These are phyloP conservation scores for Pollimyrus isidori DNA, from an alignment of 2,113 vertebrate species.

Conservation along the genomic window DNA sequence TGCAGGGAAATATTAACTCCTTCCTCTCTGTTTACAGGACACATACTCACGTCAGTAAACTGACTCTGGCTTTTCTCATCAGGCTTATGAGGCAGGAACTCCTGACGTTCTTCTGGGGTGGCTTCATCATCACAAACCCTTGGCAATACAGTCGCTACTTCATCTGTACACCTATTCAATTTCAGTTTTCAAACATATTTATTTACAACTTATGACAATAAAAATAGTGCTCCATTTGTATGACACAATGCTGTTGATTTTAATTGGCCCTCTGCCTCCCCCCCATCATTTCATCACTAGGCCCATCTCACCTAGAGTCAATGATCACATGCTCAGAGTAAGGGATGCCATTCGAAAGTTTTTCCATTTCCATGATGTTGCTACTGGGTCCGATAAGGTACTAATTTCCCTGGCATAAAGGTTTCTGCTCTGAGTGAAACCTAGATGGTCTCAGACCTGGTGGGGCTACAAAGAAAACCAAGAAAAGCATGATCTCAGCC, in stretches of 20 bases:
- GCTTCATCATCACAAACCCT: background rate
- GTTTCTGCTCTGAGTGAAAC: background rate
- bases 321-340: background rate
- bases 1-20: no score
- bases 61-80: background rate
- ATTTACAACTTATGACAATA: background rate
- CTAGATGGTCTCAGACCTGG: background rate
- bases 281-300: background rate
- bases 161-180: background rate
- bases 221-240: background rate
- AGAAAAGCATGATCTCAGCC: background rate
- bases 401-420: background rate
- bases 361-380: background rate
- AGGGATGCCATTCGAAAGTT: background rate
- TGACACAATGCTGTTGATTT: background rate
- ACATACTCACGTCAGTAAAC: background rate
- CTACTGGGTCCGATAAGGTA: background rate
- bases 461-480: background rate
- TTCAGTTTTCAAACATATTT: background rate
- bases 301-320: background rate
- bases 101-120: background rate
- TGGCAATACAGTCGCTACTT: background rate
- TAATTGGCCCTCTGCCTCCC: background rate
- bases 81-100: background rate
- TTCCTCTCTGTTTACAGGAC: background rate